A percentile compares a stretch with the other conserved stretches of the same genome.
Evolutionary conservation across 2,888 invertebrate species (phyloP).

Genomic region (Drosophila kuntzei): DNA sequence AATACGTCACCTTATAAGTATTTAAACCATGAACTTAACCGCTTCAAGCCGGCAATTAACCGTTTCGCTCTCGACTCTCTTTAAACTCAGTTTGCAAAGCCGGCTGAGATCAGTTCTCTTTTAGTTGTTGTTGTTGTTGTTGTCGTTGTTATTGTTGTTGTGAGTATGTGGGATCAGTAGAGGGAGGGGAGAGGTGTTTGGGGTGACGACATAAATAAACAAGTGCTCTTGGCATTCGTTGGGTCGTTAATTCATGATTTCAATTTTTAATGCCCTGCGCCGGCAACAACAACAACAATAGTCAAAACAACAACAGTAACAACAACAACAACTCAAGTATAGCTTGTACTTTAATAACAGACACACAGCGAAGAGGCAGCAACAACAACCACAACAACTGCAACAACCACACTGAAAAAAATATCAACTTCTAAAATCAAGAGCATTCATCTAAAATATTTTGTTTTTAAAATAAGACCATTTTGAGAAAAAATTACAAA

Average conservation of each 20-base stretch:
- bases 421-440: too few species aligned
- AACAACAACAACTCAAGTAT: constrained; percentile 62
- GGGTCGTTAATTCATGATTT: constrained; percentile 80
- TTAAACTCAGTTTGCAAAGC: constrained; percentile 62
- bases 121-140: neutral
- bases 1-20: neutral
- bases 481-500: too few species aligned
- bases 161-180: neutral
- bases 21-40: neutral
- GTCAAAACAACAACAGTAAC: constrained; percentile 32
- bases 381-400: constrained; percentile 26
- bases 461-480: too few species aligned
- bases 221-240: constrained; percentile 80
- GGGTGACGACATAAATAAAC: constrained; percentile 73
- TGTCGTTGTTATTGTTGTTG: neutral
- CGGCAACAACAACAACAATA: constrained; percentile 56
- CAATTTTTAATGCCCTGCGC: constrained; percentile 80
- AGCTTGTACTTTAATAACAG: constrained; percentile 74
- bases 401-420: too few species aligned
- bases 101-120: constrained; percentile 49
- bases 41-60: constrained; percentile 41
- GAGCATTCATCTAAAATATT: too few species aligned
- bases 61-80: constrained; percentile 57
- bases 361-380: constrained; percentile 43
- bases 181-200: constrained; percentile 10